phyloP scores from a whole-genome alignment of 2,888 invertebrate genomes.

The Dione vanillae region DNA sequence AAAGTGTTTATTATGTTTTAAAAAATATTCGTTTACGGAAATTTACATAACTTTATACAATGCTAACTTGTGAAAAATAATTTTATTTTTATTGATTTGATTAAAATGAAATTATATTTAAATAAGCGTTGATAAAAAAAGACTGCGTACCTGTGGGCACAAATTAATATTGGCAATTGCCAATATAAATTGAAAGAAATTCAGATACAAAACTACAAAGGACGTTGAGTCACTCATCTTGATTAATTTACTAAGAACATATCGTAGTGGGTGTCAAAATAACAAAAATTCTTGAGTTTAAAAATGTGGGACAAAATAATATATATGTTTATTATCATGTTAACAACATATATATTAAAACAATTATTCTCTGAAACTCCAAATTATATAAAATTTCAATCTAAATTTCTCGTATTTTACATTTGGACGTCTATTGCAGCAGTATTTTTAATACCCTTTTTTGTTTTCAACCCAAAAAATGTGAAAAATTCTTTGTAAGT shows the following conservation, averaged over 20 bases:
- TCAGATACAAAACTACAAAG: conserved; percentile 8
- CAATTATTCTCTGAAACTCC: conserved; percentile 80
- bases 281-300: conserved; percentile 16
- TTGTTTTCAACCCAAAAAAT: conserved; percentile 79
- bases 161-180: conserved; percentile 11
- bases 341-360: conserved; percentile 74
- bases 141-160: not conserved
- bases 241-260: conserved; percentile 20
- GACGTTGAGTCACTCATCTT: conserved; percentile 33
- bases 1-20: not conserved
- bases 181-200: conserved; percentile 25
- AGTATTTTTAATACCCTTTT: conserved; percentile 75
- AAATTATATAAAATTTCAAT: conserved; percentile 79
- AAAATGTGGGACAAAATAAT: conserved; percentile 77
- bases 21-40: not conserved
- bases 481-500: conserved; percentile 84
- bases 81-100: not conserved
- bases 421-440: conserved; percentile 73
- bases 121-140: not conserved
- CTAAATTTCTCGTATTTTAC: conserved; percentile 79
- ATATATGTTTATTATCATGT: conserved; percentile 66
- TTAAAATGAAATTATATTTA: not conserved
- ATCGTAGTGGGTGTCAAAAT: not conserved
- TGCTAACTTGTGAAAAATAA: not conserved
- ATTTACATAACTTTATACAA: not conserved